These are phyloP conservation scores for Trematocara stigmaticum DNA, from an alignment of 2,113 vertebrate species.

Conservation along the genomic window DNA sequence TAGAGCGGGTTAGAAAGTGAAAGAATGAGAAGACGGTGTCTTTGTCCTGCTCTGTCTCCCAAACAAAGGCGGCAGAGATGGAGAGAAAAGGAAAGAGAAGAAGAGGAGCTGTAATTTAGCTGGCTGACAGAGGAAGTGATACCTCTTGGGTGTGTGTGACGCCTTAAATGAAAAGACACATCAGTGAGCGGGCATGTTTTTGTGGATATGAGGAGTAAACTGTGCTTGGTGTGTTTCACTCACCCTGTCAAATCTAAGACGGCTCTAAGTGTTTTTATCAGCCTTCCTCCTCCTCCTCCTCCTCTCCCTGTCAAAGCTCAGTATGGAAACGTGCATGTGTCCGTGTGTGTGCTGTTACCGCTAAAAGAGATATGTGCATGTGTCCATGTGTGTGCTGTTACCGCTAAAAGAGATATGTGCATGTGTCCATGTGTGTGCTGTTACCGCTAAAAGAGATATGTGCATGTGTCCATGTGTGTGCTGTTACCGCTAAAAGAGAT, in stretches of 20 bases:
- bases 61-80: constrained; percentile 22
- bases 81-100: constrained; percentile 8
- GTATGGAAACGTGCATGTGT: not conserved
- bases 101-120: constrained; percentile 79
- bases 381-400: too few species aligned
- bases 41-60: constrained; percentile 15
- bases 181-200: constrained; percentile 51
- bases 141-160: constrained; percentile 86
- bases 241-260: constrained; percentile 49
- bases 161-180: constrained; percentile 87
- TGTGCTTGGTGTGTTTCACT: constrained; percentile 44
- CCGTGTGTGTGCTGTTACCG: not conserved
- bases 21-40: not conserved
- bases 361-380: too few species aligned
- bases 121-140: constrained; percentile 82
- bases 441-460: too few species aligned
- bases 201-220: constrained; percentile 45
- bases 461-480: too few species aligned
- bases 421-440: too few species aligned
- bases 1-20: not conserved
- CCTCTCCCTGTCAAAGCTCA: constrained; percentile 74
- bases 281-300: constrained; percentile 70
- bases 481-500: too few species aligned
- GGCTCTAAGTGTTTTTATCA: constrained; percentile 81
- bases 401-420: too few species aligned